These are phyloP conservation scores for Formicarius rufipectus DNA, from an alignment of 2,113 vertebrate genomes.

Conservation along the genomic window DNA sequence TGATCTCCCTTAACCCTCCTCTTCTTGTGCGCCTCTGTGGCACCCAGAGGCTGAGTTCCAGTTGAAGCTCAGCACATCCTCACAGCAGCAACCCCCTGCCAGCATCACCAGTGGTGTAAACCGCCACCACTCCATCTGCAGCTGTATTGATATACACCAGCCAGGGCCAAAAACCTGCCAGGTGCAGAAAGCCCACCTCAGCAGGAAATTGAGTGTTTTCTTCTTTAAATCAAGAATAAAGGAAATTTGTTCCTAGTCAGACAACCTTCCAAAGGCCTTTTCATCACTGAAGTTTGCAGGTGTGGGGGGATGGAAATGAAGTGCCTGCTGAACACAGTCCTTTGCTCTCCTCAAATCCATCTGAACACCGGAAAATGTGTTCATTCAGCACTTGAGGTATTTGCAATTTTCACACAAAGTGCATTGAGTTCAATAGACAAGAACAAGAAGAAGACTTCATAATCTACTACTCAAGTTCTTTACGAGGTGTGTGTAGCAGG, in stretches of 20 bases:
- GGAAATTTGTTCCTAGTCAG: background rate
- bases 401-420: background rate
- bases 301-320: no score
- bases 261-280: background rate
- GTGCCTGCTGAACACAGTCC: accelerated
- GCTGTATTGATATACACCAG: background rate
- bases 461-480: background rate
- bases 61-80: constrained; percentile 29
- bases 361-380: background rate
- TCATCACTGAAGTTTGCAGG: background rate
- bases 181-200: background rate
- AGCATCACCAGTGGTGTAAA: background rate
- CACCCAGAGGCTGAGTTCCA: constrained; percentile 28
- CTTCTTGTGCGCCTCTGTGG: background rate
- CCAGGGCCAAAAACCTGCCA: background rate
- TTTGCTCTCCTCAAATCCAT: background rate
- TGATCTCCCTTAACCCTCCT: constrained; percentile 36
- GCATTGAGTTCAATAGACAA: background rate
- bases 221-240: background rate
- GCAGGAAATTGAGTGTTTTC: background rate
- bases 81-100: background rate
- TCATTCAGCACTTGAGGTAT: background rate
- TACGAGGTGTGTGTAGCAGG: background rate
- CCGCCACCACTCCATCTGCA: background rate
- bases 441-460: background rate